Conservation (phyloP, 2,888 invertebrate genomes). For the Pristionchus arcanus region DNA sequence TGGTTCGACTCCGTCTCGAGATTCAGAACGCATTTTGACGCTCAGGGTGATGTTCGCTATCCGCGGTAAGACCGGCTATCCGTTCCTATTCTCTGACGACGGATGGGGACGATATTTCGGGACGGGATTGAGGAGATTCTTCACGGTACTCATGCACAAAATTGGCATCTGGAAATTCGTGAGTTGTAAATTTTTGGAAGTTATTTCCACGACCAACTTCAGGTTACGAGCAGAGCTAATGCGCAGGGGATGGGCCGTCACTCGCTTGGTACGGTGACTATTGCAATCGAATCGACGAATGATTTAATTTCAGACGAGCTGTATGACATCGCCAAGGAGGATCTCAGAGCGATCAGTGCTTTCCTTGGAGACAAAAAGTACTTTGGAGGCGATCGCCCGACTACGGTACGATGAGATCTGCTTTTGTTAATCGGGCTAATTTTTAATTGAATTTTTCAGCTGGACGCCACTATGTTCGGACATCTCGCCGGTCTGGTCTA, state of each 20-base stretch:
- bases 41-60: background rate
- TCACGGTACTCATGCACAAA: background rate
- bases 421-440: background rate
- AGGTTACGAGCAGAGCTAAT: background rate
- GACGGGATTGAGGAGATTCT: background rate
- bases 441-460: background rate
- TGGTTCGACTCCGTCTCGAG: background rate
- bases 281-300: background rate
- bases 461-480: conserved; percentile 34
- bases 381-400: conserved; percentile 20
- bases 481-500: conserved; percentile 14
- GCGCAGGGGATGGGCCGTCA: conserved; percentile 38
- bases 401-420: background rate
- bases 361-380: conserved; percentile 26
- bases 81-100: conserved; percentile 17
- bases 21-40: background rate
- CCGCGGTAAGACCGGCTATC: background rate
- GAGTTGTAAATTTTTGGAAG: too few species aligned
- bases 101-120: conserved; percentile 15
- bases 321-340: background rate
- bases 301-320: background rate
- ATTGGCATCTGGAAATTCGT: too few species aligned
- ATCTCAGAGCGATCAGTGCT: background rate
- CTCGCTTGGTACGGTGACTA: background rate
- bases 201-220: background rate